Base-by-base conservation (phyloP, 2,113 vertebrate species). In the Alligator sinensis region DNA sequence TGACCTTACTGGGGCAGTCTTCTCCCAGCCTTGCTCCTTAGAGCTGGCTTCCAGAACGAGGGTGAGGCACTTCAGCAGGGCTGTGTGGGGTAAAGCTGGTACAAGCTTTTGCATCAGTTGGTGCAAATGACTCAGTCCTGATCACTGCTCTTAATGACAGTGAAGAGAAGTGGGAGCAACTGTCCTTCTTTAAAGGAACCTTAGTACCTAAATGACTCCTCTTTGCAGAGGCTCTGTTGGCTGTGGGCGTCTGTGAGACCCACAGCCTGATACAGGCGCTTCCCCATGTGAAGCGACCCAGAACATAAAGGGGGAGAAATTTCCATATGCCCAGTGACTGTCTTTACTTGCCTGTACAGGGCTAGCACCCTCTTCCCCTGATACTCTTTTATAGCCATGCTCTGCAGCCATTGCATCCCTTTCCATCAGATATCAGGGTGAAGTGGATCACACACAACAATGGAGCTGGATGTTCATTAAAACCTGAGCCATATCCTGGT, bases 401-500 rank as follows among this genome's bases (percentile, higher is more conserved):
- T 15, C 22, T 16, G 2, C 2, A 55, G 38, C 25, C 27, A 30
- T n/a, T 38, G 12, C 59, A 27, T 55, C 4, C 47, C 28, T 11
- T 90, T 62, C 54, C n/a, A 14, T 28, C 34, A 47, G 8, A 72
- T 80, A 47, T 13, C 2, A 0, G 13, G 55, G 47, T 55, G 86
- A n/a, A 28, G 11, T 1, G 0, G 21, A 57, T 68, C 57, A 79
- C 55, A 5, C 30, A 38, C 1, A 2, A 38, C 82, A 27, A 21
- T 72, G 68, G 68, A 21, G 19, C 17, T 0, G 1, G 22, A 77
- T 84, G 78, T 61, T 92, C 57, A 92, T 93, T 93, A 89, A 96
- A 96, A 93, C 61, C 55, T 85, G 60, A 1, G 1, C 82, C 83
- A 86, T 87, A 80, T 93, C 74, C 89, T 14, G 57, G 89, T 72